Evolutionary conservation across 2,113 vertebrate genomes (phyloP).

Genomic region (Tyrannus savana): DNA sequence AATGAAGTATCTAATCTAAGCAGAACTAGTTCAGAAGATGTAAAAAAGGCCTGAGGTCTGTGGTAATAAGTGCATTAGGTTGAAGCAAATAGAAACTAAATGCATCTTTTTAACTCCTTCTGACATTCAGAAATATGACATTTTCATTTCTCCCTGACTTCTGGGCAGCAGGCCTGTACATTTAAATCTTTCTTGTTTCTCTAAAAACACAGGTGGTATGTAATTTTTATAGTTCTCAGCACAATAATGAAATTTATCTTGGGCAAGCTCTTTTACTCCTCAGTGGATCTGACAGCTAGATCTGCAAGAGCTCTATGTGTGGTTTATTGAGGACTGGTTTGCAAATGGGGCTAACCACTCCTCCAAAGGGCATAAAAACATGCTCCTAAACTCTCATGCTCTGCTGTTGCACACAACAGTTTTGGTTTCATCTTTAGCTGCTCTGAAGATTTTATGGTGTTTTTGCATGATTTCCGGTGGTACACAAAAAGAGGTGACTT

Average conservation of each 20-base stretch:
- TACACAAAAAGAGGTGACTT: not conserved
- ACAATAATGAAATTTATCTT: not conserved
- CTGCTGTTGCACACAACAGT: rapidly evolving
- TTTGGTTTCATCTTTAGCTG: not conserved
- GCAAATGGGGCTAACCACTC: not conserved
- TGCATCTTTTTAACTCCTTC: not conserved
- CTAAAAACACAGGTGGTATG: not conserved
- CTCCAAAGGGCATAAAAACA: not conserved
- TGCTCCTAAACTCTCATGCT: not conserved
- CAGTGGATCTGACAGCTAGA: not conserved
- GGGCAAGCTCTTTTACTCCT: not conserved
- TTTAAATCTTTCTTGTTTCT: not conserved
- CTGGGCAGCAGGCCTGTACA: not conserved
- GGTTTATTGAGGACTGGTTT: not conserved
- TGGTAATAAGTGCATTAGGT: not conserved
- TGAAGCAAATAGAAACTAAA: not conserved
- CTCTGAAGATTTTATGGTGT: not conserved
- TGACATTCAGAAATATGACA: not conserved
- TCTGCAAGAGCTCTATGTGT: not conserved
- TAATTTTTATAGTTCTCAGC: not conserved
- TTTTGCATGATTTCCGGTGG: not conserved
- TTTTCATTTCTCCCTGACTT: not conserved
- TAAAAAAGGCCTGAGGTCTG: not conserved
- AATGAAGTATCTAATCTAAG: not conserved
- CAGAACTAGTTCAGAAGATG: not conserved